These are phyloP conservation scores for Heliconius hermathena DNA, from an alignment of 1,140 invertebrate species.

Conservation along the genomic window DNA sequence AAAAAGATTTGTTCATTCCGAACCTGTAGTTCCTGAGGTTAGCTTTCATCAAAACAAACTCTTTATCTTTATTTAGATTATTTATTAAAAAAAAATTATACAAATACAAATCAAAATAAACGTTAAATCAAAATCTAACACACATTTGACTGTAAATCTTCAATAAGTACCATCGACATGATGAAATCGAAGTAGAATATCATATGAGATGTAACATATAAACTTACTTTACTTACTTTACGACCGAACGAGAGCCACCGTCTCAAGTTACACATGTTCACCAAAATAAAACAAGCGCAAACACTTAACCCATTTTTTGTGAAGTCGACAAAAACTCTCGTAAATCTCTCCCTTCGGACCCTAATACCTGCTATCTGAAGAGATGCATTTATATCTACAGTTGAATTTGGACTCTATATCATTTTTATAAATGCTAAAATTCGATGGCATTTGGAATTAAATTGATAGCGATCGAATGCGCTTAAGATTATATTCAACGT, in stretches of 20 bases:
- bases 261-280: constrained; percentile 61
- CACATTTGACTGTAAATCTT: not conserved
- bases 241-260: constrained; percentile 22
- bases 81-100: too few species aligned
- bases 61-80: too few species aligned
- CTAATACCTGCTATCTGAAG: constrained; percentile 48
- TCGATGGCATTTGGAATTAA: constrained; percentile 17
- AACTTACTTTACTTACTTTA: constrained; percentile 17
- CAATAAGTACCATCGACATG: not conserved
- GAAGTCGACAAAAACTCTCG: constrained; percentile 56
- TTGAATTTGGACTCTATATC: constrained; percentile 30
- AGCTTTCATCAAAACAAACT: too few species aligned
- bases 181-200: not conserved
- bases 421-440: constrained; percentile 18
- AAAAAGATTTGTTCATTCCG: too few species aligned
- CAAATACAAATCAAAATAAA: too few species aligned
- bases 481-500: not conserved
- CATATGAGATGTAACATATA: not conserved
- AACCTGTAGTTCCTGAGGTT: too few species aligned
- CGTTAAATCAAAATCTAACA: too few species aligned
- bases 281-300: constrained; percentile 61
- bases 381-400: constrained; percentile 45
- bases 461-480: constrained; percentile 43
- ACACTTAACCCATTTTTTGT: constrained; percentile 70
- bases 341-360: constrained; percentile 56